phyloP scores from a whole-genome alignment of 1,140 invertebrate genomes.

The Panagrolaimus sp. region DNA sequence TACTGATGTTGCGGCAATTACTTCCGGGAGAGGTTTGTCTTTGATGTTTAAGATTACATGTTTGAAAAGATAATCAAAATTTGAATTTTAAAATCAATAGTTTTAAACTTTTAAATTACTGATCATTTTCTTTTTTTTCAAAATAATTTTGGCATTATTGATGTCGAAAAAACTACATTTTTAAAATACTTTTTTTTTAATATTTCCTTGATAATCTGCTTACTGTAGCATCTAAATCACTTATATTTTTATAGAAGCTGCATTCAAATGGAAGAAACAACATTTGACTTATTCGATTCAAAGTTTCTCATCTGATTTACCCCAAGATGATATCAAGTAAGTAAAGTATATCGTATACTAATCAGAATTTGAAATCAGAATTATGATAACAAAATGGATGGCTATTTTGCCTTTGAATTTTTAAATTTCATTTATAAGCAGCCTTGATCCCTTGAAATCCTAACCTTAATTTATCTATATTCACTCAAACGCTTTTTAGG shows the following conservation, averaged over 20 bases:
- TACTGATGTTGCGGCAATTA: slow-evolving; percentile 50
- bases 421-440: too few species aligned
- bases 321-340: slow-evolving; percentile 37
- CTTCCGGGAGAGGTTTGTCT: slow-evolving; percentile 28
- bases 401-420: too few species aligned
- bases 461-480: not conserved
- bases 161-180: not conserved
- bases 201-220: not conserved
- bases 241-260: slow-evolving; percentile 39
- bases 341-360: slow-evolving; percentile 16
- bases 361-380: not conserved
- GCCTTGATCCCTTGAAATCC: too few species aligned
- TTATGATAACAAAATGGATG: too few species aligned
- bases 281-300: slow-evolving; percentile 52
- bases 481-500: slow-evolving; percentile 26
- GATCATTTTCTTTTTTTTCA: too few species aligned
- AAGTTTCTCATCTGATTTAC: slow-evolving; percentile 47
- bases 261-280: slow-evolving; percentile 54
- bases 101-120: too few species aligned
- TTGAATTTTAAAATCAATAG: too few species aligned
- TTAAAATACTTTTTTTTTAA: not conserved
- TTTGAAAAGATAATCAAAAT: too few species aligned
- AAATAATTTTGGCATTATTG: too few species aligned
- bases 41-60: too few species aligned
- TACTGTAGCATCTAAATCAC: not conserved